Evolutionary conservation across 1,140 invertebrate species (phyloP).

Genomic region (Diorhabda elongata): DNA sequence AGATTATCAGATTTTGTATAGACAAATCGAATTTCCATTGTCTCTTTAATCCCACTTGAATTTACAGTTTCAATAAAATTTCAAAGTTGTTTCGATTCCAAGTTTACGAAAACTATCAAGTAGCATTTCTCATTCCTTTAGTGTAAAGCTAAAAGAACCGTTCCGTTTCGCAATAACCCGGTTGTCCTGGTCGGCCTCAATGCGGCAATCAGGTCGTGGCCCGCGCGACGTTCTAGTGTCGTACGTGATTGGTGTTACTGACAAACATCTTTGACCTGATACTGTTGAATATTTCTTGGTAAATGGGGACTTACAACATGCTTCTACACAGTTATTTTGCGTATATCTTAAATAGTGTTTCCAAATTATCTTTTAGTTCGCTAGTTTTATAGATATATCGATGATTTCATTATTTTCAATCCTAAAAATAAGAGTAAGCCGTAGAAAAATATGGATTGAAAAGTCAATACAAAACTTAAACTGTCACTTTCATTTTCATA

Average conservation of each 20-base stretch:
- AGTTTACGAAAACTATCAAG: background rate
- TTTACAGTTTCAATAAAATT: background rate
- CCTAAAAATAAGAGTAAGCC: too few species aligned
- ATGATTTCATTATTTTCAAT: too few species aligned
- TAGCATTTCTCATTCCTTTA: background rate
- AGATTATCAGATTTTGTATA: too few species aligned
- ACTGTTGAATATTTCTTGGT: constrained; percentile 2
- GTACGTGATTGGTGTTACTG: background rate
- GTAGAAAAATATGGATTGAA: too few species aligned
- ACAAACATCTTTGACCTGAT: background rate
- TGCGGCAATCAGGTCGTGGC: constrained; percentile 1
- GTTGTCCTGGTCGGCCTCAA: constrained; percentile 1
- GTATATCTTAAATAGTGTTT: too few species aligned
- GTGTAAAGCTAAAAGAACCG: background rate
- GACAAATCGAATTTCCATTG: too few species aligned
- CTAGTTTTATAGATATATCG: too few species aligned
- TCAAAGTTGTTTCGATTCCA: background rate
- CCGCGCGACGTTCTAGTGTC: background rate
- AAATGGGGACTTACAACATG: background rate
- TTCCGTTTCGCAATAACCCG: background rate
- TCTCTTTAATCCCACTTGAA: too few species aligned
- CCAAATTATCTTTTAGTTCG: too few species aligned
- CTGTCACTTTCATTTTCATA: too few species aligned
- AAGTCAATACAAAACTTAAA: too few species aligned
- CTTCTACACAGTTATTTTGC: too few species aligned